Evolutionary conservation across 1,140 invertebrate genomes (phyloP), one percentile per base, ranked within the genome.

Genomic region (Trichogramma pretiosum): DNA sequence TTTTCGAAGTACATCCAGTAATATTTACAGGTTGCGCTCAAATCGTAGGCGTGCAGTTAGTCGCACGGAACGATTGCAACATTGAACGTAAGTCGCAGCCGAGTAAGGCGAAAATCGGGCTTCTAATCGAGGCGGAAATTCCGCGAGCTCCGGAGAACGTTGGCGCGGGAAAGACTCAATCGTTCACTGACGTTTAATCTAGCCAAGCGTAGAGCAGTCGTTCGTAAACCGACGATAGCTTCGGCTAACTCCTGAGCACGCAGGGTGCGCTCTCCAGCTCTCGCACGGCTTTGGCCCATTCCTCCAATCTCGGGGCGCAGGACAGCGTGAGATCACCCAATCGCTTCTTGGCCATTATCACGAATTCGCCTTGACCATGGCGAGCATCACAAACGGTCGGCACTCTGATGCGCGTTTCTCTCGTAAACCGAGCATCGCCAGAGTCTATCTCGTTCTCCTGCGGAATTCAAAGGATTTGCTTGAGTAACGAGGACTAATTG

Each of bases 321-420:
- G 77, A 74, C 14, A 89, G 63, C 2, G 77, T 71, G n/a, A 84
- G 68, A 26, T 82, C 75, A 3, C 83, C 85, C 9, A 90, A 73
- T 51, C 81, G 74, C 46, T 82, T 72, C 44, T 81, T 73, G 11
- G 85, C 87, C 75, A 88, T 85, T 63, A 89, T 81, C 24, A 89
- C 74, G 70, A 88, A 88, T 65, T 87, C 81, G 0, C 85, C 85
- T 7, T 74, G 68, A 7, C 85, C 85, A 21, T 80, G 76, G 23
- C 74, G 67, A 14, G 83, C 82, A 7, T 81, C 82, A 61, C 87
- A 89, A 40, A 76, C 73, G 10, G 77, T 71, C 0, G 80, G 73
- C 24, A 85, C 77, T 32, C 80, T 73, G 3, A 82, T 58, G 16
- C 66, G 60, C 36, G 67, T 56, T 34, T 60, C 65, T 18, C 55